phyloP scores from a whole-genome alignment of 2,113 vertebrate genomes.

The Oryzias curvinotus region DNA sequence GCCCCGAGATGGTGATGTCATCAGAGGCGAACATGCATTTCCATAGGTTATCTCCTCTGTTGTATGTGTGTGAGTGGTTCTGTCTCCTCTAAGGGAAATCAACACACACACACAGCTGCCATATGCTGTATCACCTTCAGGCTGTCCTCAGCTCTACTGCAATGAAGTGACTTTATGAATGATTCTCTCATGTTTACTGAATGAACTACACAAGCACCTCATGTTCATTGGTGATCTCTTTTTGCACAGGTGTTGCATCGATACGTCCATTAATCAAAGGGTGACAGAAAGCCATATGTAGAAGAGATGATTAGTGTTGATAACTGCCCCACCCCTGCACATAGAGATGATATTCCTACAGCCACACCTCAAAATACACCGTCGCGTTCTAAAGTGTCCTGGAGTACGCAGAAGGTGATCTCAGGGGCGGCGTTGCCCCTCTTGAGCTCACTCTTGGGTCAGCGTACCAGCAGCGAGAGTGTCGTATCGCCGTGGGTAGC shows the following conservation, averaged over 20 bases:
- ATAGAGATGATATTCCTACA: conserved; percentile 41
- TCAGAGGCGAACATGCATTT: conserved; percentile 61
- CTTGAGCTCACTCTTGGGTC: conserved; percentile 27
- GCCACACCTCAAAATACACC: conserved; percentile 33
- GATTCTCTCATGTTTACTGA: conserved; percentile 63
- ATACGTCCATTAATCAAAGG: conserved; percentile 68
- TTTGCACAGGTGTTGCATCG: conserved; percentile 60
- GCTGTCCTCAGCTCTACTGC: conserved; percentile 54
- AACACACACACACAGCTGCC: conserved; percentile 21
- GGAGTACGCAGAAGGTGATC: conserved; percentile 51
- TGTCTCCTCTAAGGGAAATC: conserved; percentile 13
- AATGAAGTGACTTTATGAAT: conserved; percentile 49
- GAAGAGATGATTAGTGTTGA: conserved; percentile 66
- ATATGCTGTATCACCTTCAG: conserved; percentile 69
- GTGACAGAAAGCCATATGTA: conserved; percentile 57
- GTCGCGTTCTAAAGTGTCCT: conserved; percentile 46
- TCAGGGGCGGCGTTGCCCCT: conserved; percentile 47
- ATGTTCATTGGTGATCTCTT: conserved; percentile 66
- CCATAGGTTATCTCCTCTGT: conserved; percentile 45
- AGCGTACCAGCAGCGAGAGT: conserved; percentile 25
- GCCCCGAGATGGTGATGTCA: conserved; percentile 74
- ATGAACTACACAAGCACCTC: conserved; percentile 63
- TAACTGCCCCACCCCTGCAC: conserved; percentile 43
- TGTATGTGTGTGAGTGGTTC: conserved; percentile 14
- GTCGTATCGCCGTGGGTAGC: conserved; percentile 54